Base-by-base conservation (phyloP, 2,797 vertebrate genomes). In the Sebastes diploproa region DNA sequence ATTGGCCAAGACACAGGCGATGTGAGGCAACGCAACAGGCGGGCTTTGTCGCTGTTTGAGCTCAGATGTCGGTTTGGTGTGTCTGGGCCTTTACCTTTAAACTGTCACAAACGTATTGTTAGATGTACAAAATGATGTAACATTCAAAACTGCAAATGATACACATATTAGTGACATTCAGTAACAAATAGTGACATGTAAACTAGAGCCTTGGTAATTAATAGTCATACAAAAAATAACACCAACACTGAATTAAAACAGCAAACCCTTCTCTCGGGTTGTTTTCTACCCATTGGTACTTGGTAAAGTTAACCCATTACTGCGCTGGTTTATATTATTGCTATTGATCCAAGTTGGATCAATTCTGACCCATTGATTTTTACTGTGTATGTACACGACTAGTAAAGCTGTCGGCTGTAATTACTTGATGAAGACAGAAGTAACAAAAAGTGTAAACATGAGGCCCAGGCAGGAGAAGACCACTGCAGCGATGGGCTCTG, bases 401-500 rank as follows among this genome's bases (percentile, higher is more conserved):
- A 25, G 11, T 27, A 50, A 78, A 65, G 10, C 2, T 32, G 14
- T 32, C 25, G 5, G 14, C 1, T 46, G 2, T 38, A 77, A 64
- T 93, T 94, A 95, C 94, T 98, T 96, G 89, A 99, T 96, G 91
- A 99, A 99, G 80, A 99, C 88, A 3, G 96, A 95, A 5, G 97
- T 99, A 22, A 99, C 98, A 81, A 99, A 99, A 72, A 98, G 95
- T 12, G 98, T 99, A 36, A 98, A 96, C 90, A 99, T 84, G 64
- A 99, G 96, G 64, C 98, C 98, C 1, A 99, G 94, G 88, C 98
- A 99, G 88, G 98, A 93, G 42, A 99, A 99, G 72, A 97, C 98
- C 59, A 99, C 97, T 0, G 98, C 98, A 52, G 98, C 98, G n/a
- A 99, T 99, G 20, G 98, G 98, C 79, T 99, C 98, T 1, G 98